Evolutionary conservation across 2,797 vertebrate species (phyloP), one percentile per base, ranked within the genome.

Genomic region (Podarcis lilfordi): DNA sequence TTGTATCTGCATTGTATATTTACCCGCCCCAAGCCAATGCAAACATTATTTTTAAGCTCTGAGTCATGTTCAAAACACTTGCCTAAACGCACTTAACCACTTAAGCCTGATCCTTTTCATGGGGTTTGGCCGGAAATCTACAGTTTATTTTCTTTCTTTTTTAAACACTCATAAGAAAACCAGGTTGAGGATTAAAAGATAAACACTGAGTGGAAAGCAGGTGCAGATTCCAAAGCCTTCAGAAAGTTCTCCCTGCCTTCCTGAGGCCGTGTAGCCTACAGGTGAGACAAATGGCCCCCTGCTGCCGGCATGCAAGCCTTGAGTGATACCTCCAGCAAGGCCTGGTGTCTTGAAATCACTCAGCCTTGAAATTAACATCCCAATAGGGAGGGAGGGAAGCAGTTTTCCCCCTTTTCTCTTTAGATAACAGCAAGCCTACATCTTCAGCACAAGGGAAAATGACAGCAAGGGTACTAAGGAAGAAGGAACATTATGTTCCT

Each of bases 331-430:
- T 95, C 92, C 94, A 95, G 95, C 93, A 95, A 95, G 82, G 92
- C 93, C 95, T 87, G 77, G 94, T 93, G 94, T 94, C 95, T 96
- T 91, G 90, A 92, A 96, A 95, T 94, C 89, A 88, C 92, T 96
- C 95, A 96, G 95, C 93, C 96, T 96, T 97, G 96, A 96, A 97
- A 97, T 96, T 96, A 97, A 95, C 96, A 96, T 96, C 94, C 92
- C 86, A 75, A 92, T 59, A 43, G 71, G 88, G 84, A 82, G 84
- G 88, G 40, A 86, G 92, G 92, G 91, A 94, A 93, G 95, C 91
- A 91, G 91, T 88, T 92, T 90, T 89, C 84, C 89, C 72, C 88
- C 90, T 89, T 81, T 74, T 43, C 43, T 89, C 91, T 93, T 88
- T 75, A 91, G 93, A 94, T 90, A 95, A 94, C 90, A 92, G 94